Evolutionary conservation across 2,113 vertebrate genomes (phyloP), one percentile per base, ranked within the genome.

Genomic region (Microcebus jonahi): DNA sequence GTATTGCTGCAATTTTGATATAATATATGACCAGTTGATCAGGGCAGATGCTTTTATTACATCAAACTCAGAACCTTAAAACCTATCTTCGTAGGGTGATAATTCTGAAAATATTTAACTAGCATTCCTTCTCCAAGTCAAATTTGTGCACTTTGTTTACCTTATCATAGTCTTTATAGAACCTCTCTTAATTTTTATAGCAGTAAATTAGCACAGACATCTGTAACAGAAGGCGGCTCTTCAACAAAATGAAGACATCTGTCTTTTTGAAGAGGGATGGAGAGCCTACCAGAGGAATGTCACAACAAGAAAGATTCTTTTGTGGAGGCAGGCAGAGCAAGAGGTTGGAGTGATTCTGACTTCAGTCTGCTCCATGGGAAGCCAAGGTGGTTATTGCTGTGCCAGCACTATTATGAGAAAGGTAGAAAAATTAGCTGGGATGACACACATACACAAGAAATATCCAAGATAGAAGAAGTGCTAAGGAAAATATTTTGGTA

Each of bases 201-300:
- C 39, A 81, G 50, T 96, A 88, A 95, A 91, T 90, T 94, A 90
- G 71, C 57, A 95, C 70, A 95, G 95, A 97, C 1, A 7, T n/a
- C 63, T 27, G 34, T 59, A 76, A 95, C 88, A 97, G 91, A 95
- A 92, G 94, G 93, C 92, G 17, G 12, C 36, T 89, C 83, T 96
- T 67, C 70, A 75, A 92, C 92, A 88, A 96, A 88, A 90, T 77
- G 63, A 94, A 93, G 89, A 97, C 75, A 96, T 96, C 61, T 96
- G 92, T 96, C 86, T 79, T 97, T 98, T 76, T 95, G 67, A 95
- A 95, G 85, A 94, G 92, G 73, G 45, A 65, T 48, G 82, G 67
- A 95, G 42, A 89, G 55, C 61, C 65, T 67, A 50, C 12, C 57
- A 82, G 57, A 94, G 42, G 9, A 96, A 71, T 42, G 25, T 91